Evolutionary conservation across 2,888 invertebrate species (phyloP).

Genomic region (Prenolepis imparis): DNA sequence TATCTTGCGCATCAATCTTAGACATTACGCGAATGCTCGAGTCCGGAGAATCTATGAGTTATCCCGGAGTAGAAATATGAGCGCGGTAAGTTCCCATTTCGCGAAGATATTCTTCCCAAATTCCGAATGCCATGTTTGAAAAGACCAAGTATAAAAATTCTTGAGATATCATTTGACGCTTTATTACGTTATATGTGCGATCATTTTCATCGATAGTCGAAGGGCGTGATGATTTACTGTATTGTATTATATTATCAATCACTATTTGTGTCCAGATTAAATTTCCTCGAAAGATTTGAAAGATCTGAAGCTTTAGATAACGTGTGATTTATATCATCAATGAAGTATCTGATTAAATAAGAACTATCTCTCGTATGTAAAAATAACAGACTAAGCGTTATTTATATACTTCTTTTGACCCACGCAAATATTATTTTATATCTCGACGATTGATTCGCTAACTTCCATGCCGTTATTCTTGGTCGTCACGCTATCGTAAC

Average conservation of each 20-base stretch:
- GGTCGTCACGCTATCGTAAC: background rate
- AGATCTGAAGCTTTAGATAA: background rate
- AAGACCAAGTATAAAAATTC: conserved; percentile 30
- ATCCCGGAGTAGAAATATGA: conserved; percentile 48
- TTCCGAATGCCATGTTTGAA: conserved; percentile 36
- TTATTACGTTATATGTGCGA: background rate
- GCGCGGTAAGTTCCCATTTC: conserved; percentile 45
- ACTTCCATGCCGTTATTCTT: background rate
- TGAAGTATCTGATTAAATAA: conserved; percentile 5
- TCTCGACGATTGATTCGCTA: conserved; percentile 1
- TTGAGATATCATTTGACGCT: conserved; percentile 13
- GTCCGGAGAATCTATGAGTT: conserved; percentile 39
- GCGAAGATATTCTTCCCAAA: conserved; percentile 45
- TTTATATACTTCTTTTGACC: background rate
- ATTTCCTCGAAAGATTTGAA: background rate
- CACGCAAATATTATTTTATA: conserved; percentile 32
- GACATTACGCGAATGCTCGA: conserved; percentile 54
- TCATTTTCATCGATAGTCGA: background rate
- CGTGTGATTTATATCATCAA: background rate
- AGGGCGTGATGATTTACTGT: background rate
- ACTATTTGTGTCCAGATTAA: background rate
- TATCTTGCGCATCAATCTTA: conserved; percentile 54
- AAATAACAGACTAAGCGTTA: conserved; percentile 15
- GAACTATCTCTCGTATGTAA: background rate
- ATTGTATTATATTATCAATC: background rate